Percentiles rank a stretch among this genome's conserved stretches.
These are phyloP conservation scores for Origma solitaria DNA, from an alignment of 2,113 vertebrate species.

Conservation along the genomic window DNA sequence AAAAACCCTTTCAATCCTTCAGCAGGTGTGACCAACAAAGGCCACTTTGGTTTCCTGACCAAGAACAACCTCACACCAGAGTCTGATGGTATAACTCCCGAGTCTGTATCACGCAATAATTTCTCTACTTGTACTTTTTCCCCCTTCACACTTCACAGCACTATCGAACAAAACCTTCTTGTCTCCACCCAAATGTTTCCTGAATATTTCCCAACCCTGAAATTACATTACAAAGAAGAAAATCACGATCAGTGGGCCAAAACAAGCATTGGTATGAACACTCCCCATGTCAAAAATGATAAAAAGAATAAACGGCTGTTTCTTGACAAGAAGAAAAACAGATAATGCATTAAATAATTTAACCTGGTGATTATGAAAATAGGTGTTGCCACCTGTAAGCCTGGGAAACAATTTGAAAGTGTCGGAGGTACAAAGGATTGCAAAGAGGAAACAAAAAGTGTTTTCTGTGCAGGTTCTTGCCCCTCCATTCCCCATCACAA, in stretches of 20 bases:
- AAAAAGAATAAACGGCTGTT: not conserved
- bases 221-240: not conserved
- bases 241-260: constrained; percentile 5
- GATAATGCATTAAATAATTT: not conserved
- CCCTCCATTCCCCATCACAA: not conserved
- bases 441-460: not conserved
- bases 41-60: not conserved
- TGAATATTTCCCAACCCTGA: constrained; percentile 21
- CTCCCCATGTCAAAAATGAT: not conserved
- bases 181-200: constrained; percentile 49
- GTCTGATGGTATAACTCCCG: not conserved
- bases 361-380: not conserved
- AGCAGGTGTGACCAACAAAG: not conserved
- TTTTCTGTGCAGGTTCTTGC: not conserved
- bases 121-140: not conserved
- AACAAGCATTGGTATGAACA: not conserved
- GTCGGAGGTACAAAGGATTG: not conserved
- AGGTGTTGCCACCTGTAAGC: constrained; percentile 37
- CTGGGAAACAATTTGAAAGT: not conserved
- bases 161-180: not conserved
- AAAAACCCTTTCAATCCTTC: not conserved
- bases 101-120: not conserved
- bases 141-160: not conserved
- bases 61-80: not conserved
- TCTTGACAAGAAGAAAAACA: constrained; percentile 6